Base-by-base conservation (phyloP, 2,113 vertebrate species). In the Pituophis catenifer region DNA sequence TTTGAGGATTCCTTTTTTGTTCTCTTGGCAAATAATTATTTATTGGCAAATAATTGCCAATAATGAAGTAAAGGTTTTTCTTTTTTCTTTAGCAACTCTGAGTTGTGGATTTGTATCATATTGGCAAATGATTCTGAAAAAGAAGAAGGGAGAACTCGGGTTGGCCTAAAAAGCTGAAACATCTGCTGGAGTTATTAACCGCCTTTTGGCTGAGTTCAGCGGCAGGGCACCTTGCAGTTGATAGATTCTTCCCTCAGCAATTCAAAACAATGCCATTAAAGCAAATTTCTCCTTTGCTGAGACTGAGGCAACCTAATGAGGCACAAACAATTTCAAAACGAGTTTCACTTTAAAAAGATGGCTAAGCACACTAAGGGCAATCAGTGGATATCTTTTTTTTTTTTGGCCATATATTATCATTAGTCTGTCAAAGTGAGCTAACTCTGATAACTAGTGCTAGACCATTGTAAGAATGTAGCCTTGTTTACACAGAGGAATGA, bases 181-280 rank as follows among this genome's bases (percentile, higher is more conserved):
- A 97, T 97, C 97, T 97, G 95, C 96, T 97, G 94, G 94, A 96
- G 94, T 96, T 97, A 97, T 96, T 97, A 97, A 96, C 95, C 95
- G 93, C 86, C 97, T 97, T 97, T 97, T 96, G 96, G 95, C 96
- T 95, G 96, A 97, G 96, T 97, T 97, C 96, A 97, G 95, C 96
- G 96, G 95, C 94, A 93, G 95, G 95, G 95, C 96, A 97, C 94
- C 94, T 97, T 97, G 95, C 94, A 92, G 95, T 94, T 96, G 96
- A 96, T 93, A 96, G 95, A 96, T 94, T 95, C 94, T 95, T 95
- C 94, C 95, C 93, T 94, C 94, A 96, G 96, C 95, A 95, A 97
- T 97, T 97, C 94, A 95, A 97, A 97, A 95, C 95, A 97, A 95
- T 93, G 95, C 95, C 95, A 94, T 96, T 97, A 96, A 95, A 97